Percentiles rank a stretch among this genome's conserved stretches.
These are phyloP conservation scores for Telenomus remus DNA, from an alignment of 1,140 invertebrate species.

Conservation along the genomic window DNA sequence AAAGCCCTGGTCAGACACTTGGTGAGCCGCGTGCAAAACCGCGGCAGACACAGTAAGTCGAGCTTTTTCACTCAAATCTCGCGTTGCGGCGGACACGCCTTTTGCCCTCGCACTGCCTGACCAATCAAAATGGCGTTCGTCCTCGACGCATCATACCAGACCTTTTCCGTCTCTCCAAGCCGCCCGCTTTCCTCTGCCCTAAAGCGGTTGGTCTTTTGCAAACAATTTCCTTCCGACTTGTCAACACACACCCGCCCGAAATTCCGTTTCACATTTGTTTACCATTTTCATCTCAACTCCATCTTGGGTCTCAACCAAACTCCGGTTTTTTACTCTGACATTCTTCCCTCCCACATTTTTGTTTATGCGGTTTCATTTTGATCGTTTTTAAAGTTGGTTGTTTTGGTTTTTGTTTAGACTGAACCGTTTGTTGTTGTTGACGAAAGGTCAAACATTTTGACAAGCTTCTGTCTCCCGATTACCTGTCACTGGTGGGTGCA, in stretches of 20 bases:
- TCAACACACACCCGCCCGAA: neutral
- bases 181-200: neutral
- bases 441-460: neutral
- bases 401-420: neutral
- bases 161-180: slow-evolving; percentile 21
- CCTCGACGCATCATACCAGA: slow-evolving; percentile 16
- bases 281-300: no score
- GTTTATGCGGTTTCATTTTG: neutral
- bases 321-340: no score
- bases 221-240: neutral
- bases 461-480: neutral
- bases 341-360: no score
- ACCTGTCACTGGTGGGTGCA: slow-evolving; percentile 20
- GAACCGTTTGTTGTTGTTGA: neutral
- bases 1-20: neutral
- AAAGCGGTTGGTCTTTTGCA: neutral
- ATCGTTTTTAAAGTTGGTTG: neutral
- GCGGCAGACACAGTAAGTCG: slow-evolving; percentile 24
- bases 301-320: no score
- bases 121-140: slow-evolving; percentile 71
- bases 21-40: slow-evolving; percentile 31
- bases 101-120: slow-evolving; percentile 57
- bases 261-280: no score
- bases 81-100: slow-evolving; percentile 17
- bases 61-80: neutral